Evolutionary conservation across 2,113 vertebrate species (phyloP), one percentile per base, ranked within the genome.

Genomic region (Pipa parva): DNA sequence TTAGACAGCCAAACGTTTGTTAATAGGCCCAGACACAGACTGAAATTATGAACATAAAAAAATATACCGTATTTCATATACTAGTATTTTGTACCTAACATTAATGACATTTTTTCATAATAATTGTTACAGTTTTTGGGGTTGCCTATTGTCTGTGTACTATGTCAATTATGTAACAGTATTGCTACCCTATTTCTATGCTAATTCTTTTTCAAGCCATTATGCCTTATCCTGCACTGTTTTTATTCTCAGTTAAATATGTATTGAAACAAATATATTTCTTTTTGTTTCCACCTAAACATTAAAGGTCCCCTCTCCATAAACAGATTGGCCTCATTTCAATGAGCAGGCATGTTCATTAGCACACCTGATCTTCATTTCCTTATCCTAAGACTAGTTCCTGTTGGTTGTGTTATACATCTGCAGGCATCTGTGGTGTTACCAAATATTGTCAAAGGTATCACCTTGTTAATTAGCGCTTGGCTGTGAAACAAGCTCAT

Each of bases 381-480:
- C 70, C 82, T 86, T 75, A 86, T 90, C 87, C 88, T 81, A 71
- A 83, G 84, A 72, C 69, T 42, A 77, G 84, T 85, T 84, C 83
- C 82, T 85, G 66, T 52, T n/a, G 39, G 39, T 42, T 49, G 48
- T 52, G 57, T 54, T 70, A 59, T 61, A 70, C 66, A 69, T 69
- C 65, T 61, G 82, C 74, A 51, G 73, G 77, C 73, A 70, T 75
- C 71, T 79, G 72, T 74, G 84, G 78, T 85, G 80, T 86, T 88
- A 85, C 75, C 79, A 86, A 88, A 87, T 84, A 86, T 77, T 85
- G 83, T 86, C 77, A 79, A 86, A 87, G 85, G 85, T 87, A 89
- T 85, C 80, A 82, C 75, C 70, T 80, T 82, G 86, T 82, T 90
- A 90, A 90, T 90, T 90, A 90, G 84, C 83, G 85, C 87, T 84